These are phyloP conservation scores for Achroia grisella DNA, from an alignment of 1,140 invertebrate genomes.

Conservation along the genomic window DNA sequence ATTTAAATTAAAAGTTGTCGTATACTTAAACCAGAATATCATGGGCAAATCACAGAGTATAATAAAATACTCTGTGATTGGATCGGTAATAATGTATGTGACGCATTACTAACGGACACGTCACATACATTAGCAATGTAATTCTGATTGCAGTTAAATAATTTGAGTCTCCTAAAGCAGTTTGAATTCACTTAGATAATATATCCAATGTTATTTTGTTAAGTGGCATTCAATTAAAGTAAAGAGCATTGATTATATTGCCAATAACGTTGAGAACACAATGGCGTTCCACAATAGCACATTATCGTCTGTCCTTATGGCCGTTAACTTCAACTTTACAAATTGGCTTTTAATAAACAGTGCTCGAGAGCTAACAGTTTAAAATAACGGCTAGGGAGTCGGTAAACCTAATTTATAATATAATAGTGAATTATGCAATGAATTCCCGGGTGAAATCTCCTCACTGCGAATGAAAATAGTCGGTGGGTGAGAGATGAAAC, in stretches of 20 bases:
- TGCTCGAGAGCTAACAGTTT: conserved; percentile 16
- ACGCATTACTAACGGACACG: too few relatives aligned
- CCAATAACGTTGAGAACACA: conserved; percentile 5
- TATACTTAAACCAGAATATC: too few relatives aligned
- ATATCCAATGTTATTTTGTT: too few relatives aligned
- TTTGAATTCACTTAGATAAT: too few relatives aligned
- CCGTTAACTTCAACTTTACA: conserved; percentile 21
- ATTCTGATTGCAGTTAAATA: too few relatives aligned
- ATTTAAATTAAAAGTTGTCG: too few relatives aligned
- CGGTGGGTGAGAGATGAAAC: conserved; percentile 14
- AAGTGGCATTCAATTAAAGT: neutral
- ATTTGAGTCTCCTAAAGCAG: too few relatives aligned
- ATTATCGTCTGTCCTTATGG: conserved; percentile 15
- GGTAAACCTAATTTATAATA: conserved; percentile 30
- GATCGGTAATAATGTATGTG: too few relatives aligned
- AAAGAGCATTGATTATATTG: neutral
- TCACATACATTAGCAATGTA: too few relatives aligned
- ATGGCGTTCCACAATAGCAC: conserved; percentile 5
- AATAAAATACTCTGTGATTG: too few relatives aligned
- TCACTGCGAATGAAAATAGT: conserved; percentile 19
- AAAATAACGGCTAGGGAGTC: conserved; percentile 18
- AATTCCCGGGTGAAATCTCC: conserved; percentile 27
- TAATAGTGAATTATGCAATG: conserved; percentile 34
- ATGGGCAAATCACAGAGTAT: too few relatives aligned
- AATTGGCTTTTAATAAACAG: conserved; percentile 30